Evolutionary conservation across 2,888 invertebrate genomes (phyloP).

Genomic region (Bombylius major): DNA sequence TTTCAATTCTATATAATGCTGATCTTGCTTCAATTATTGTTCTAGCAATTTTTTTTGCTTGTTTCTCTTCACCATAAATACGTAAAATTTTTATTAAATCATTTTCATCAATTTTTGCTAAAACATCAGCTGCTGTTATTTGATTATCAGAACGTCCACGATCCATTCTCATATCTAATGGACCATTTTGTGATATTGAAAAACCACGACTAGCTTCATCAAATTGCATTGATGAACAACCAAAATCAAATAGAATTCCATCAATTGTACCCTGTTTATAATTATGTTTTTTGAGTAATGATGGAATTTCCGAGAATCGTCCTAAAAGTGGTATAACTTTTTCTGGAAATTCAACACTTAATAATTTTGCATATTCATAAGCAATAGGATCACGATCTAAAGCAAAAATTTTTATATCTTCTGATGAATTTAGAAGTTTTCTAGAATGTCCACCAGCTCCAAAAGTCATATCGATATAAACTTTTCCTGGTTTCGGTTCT

Average conservation of each 20-base stretch:
- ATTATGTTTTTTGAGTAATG: conserved; percentile 45
- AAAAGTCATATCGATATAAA: conserved; percentile 89
- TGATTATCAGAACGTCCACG: conserved; percentile 52
- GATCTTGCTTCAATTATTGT: conserved; percentile 74
- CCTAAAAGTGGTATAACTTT: conserved; percentile 72
- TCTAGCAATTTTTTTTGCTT: conserved; percentile 73
- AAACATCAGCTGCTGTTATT: conserved; percentile 76
- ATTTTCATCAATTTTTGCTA: conserved; percentile 63
- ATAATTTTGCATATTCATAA: conserved; percentile 48
- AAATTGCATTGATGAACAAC: conserved; percentile 93
- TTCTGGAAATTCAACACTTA: conserved; percentile 54
- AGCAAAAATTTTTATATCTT: conserved; percentile 57
- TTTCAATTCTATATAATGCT: conserved; percentile 59
- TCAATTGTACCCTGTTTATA: conserved; percentile 60
- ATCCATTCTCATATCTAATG: conserved; percentile 95
- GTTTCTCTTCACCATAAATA: conserved; percentile 82
- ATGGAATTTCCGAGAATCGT: conserved; percentile 74
- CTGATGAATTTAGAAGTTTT: conserved; percentile 52
- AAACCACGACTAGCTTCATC: conserved; percentile 74
- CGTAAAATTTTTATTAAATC: conserved; percentile 76
- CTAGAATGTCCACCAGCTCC: conserved; percentile 86
- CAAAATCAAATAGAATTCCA: conserved; percentile 84
- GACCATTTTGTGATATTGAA: conserved; percentile 70
- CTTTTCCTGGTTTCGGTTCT: conserved; percentile 47
- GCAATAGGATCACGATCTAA: conserved; percentile 83